Evolutionary conservation across 2,797 vertebrate species (phyloP), one percentile per base, ranked within the genome.

Genomic region (Heterohyrax brucei): DNA sequence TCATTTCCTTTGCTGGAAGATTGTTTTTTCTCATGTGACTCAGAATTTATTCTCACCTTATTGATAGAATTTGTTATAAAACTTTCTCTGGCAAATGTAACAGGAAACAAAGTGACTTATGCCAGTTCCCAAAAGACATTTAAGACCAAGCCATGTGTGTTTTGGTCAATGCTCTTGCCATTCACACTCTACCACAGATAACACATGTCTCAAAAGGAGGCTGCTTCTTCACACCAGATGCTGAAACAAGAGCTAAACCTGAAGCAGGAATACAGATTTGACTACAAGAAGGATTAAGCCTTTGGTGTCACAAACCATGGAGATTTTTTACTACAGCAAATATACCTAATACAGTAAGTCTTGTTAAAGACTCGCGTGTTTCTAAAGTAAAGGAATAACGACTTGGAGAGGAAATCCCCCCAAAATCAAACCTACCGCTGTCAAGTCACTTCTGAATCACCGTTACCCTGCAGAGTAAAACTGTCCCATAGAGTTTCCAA

Each of bases 381-480:
- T 33, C 18, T 8, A 91, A 95, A 87, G 46, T 59, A 96, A 96
- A 93, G 94, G 91, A 92, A 53, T 76, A 96, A 87, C 9, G 16
- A 61, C 19, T 85, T 85, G 73, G 64, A 87, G 56, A 95, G 89
- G 64, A 88, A 39, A 39, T 39, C 39, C 39, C 39, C 39, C 39
- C 39, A 39, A 39, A 39, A 39, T 39, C 39, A 53, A 53, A 53
- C 50, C 50, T 6, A 53, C 13, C 13, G 4, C 50, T 13, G 9
- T 53, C 50, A 2, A 53, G 50, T 53, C 50, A 13, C 6, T 53
- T 53, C 50, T 13, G 9, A 53, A 9, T 53, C 7, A 53, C 13
- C 2, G 50, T 6, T 9, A 53, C 50, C 50, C 50, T 53, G 13
- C 50, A 53, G 50, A 53, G 50, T 53, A 53, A 13, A 53, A 53